Evolutionary conservation across 2,888 invertebrate genomes (phyloP).

Genomic region (Ashinkailepas kermadecensis): DNA sequence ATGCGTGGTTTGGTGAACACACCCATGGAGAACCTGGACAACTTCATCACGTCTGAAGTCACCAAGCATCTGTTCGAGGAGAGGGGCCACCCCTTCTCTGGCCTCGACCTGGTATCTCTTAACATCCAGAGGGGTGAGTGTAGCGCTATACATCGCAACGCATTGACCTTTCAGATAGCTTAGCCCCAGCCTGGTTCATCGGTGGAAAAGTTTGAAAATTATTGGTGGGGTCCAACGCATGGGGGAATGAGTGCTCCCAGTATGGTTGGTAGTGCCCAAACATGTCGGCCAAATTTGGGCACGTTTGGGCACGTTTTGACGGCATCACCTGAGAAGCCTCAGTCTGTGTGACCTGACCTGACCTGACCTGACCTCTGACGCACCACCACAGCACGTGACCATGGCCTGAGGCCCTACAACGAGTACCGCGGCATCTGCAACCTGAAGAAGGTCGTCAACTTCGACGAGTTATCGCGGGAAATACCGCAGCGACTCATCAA

Average conservation of each 20-base stretch:
- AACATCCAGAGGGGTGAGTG: constrained; percentile 36
- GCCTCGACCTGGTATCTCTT: constrained; percentile 36
- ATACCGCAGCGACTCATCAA: constrained; percentile 62
- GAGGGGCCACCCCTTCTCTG: constrained; percentile 38
- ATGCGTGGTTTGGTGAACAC: constrained; percentile 44
- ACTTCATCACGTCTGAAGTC: constrained; percentile 44
- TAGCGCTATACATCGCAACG: too few relatives aligned
- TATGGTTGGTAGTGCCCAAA: too few relatives aligned
- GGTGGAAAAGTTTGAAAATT: too few relatives aligned
- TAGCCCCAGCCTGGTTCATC: too few relatives aligned
- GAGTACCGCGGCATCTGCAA: constrained; percentile 81
- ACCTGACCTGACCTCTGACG: not conserved
- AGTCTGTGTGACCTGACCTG: too few relatives aligned
- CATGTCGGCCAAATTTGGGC: too few relatives aligned
- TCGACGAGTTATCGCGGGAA: constrained; percentile 79
- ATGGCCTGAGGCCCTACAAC: constrained; percentile 80
- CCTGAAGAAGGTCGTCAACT: constrained; percentile 69
- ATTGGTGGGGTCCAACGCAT: too few relatives aligned
- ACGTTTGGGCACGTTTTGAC: too few relatives aligned
- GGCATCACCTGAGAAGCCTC: too few relatives aligned
- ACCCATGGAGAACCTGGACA: constrained; percentile 47
- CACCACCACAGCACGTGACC: constrained; percentile 58
- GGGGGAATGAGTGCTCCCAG: too few relatives aligned
- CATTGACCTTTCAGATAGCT: too few relatives aligned
- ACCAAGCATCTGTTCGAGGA: constrained; percentile 36